Conservation (phyloP, 2,888 invertebrate species). For the Pocota personata region DNA sequence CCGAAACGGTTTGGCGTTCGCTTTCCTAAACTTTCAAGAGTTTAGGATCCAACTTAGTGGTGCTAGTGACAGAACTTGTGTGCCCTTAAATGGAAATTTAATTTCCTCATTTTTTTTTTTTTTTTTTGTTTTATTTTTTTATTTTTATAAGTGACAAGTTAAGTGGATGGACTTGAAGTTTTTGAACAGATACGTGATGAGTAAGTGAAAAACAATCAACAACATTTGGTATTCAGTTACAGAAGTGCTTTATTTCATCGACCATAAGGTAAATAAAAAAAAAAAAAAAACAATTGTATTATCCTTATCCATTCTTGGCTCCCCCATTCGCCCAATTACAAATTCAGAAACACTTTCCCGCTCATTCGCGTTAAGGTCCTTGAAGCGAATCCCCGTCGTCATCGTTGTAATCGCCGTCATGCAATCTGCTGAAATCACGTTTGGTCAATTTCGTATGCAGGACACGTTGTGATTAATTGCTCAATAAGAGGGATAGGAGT, state of each 20-base stretch:
- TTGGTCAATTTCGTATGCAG: constrained; percentile 78
- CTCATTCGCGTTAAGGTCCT: constrained; percentile 57
- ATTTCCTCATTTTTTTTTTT: neutral
- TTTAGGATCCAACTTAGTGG: constrained; percentile 53
- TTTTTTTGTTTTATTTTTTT: too few relatives aligned
- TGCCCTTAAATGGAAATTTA: constrained; percentile 1
- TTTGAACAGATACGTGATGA: constrained; percentile 15
- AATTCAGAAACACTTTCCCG: constrained; percentile 64
- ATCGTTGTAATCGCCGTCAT: constrained; percentile 69
- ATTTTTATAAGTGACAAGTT: constrained; percentile 13
- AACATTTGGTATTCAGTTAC: neutral
- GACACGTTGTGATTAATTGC: constrained; percentile 80
- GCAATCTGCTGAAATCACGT: constrained; percentile 77
- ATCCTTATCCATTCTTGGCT: constrained; percentile 34
- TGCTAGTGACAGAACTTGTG: constrained; percentile 32
- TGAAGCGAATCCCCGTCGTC: constrained; percentile 61
- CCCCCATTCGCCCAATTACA: constrained; percentile 34
- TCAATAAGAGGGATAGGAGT: constrained; percentile 71
- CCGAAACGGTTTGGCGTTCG: constrained; percentile 82
- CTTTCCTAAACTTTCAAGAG: constrained; percentile 55
- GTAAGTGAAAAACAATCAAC: constrained; percentile 33
- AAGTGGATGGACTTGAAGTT: constrained; percentile 21
- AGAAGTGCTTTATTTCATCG: constrained; percentile 31
- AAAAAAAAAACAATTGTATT: constrained; percentile 39
- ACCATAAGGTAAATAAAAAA: constrained; percentile 69